These are phyloP conservation scores for Enteromius unitaeniatus DNA, from an alignment of 2,797 vertebrate genomes.

Conservation along the genomic window DNA sequence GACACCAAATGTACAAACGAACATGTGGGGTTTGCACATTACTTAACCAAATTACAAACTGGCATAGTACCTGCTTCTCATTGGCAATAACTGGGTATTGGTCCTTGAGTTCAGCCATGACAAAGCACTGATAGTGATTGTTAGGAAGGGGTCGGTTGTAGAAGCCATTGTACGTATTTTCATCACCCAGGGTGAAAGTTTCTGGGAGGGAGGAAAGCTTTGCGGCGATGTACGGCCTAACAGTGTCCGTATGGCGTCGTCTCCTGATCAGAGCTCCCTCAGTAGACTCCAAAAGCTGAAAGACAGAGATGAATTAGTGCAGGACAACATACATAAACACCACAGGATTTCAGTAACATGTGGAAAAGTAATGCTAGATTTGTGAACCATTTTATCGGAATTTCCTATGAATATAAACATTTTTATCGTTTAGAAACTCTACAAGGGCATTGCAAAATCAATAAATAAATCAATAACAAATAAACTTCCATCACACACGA, in stretches of 20 bases:
- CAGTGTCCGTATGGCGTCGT: conserved; percentile 78
- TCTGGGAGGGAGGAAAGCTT: conserved; percentile 86
- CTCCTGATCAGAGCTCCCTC: conserved; percentile 69
- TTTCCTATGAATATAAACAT: neutral
- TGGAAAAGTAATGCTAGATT: neutral
- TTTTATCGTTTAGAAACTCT: neutral
- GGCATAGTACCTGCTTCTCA: conserved; percentile 58
- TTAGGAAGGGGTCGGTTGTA: conserved; percentile 87
- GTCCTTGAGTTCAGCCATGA: conserved; percentile 88
- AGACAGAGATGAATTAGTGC: neutral
- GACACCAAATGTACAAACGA: neutral
- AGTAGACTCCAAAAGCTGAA: conserved; percentile 86
- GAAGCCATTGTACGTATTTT: conserved; percentile 88
- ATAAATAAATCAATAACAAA: neutral
- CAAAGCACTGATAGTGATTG: conserved; percentile 88
- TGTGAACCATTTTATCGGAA: neutral
- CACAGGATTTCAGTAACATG: neutral
- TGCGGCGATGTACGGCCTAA: conserved; percentile 89
- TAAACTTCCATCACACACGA: neutral
- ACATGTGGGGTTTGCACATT: neutral
- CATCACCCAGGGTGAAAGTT: conserved; percentile 89
- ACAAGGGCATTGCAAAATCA: neutral
- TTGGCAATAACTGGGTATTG: conserved; percentile 79
- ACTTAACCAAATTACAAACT: neutral
- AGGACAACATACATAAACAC: neutral